Base-by-base conservation (phyloP, 2,888 invertebrate species). In the Aelia acuminata region DNA sequence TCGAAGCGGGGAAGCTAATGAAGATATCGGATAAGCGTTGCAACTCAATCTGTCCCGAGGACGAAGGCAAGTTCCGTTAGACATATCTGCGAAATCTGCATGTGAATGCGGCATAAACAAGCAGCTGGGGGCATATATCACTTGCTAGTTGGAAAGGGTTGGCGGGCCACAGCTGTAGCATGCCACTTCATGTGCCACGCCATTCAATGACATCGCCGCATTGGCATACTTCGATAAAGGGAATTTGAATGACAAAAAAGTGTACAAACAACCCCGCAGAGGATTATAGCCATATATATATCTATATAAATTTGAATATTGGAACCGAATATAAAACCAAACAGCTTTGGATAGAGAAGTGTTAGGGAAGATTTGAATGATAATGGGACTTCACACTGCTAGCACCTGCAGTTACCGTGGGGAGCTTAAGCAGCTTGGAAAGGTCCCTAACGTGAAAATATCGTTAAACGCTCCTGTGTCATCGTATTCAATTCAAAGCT, bases 221-320 rank as follows among this genome's bases (percentile, higher is more conserved):
- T n/a, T n/a, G n/a, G n/a, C n/a, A n/a, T n/a, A n/a, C n/a, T 80
- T 80, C 80, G 80, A 80, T 80, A n/a, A 11, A 8, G n/a, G 80
- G 80, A 43, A 80, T 80, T 80, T 80, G 80, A 80, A 80, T 80
- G 80, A 80, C 80, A 80, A 80, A 80, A 70, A 47, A 47, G 43
- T 47, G 80, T 43, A 80, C 80, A 80, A 80, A 80, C 80, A 80
- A 43, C n/a, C 80, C 22, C 43, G n/a, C 22, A 35, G 80, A n/a
- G 80, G 80, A 80, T 80, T 80, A 80, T 80, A 20, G 43, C 80
- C 43, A n/a, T 80, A 35, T 75, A 80, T 80, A 70, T 53, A 53
- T 70, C 35, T 80, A 35, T 75, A 80, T 80, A 70, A n/a, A 53
- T 70, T 70, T 70, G 63, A 70, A 70, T 70, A 70, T 70, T 70